phyloP scores from a whole-genome alignment of 2,113 vertebrate species.

The Microtus oregoni region DNA sequence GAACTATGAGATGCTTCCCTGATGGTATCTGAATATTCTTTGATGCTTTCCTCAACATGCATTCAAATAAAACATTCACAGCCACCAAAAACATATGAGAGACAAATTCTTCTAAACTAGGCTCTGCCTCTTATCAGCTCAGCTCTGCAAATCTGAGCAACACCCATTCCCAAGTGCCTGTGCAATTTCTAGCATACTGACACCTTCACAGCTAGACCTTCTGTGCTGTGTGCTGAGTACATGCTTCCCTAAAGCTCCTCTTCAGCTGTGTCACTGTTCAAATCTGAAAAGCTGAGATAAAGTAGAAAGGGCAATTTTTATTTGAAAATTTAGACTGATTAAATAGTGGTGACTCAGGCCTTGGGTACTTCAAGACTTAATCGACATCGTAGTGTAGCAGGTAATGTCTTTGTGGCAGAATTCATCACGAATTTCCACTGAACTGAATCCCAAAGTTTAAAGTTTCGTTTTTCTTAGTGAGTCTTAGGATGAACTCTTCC shows the following conservation, averaged over 20 bases:
- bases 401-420: conserved; percentile 78
- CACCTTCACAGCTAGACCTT: conserved; percentile 55
- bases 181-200: conserved; percentile 60
- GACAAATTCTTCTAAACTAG: conserved; percentile 4
- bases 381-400: conserved; percentile 78
- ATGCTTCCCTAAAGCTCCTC: conserved; percentile 58
- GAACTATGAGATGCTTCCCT: conserved; percentile 18
- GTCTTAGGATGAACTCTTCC: conserved; percentile 64
- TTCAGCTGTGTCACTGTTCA: conserved; percentile 61
- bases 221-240: conserved; percentile 72
- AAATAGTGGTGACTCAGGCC: conserved; percentile 73
- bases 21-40: neutral
- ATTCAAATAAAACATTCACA: conserved; percentile 26
- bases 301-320: conserved; percentile 66
- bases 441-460: conserved; percentile 72
- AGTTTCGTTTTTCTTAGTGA: conserved; percentile 75
- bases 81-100: conserved; percentile 23
- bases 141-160: neutral
- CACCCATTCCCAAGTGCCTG: neutral
- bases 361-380: conserved; percentile 78
- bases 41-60: neutral
- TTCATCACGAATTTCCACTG: conserved; percentile 73
- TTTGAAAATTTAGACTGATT: conserved; percentile 75
- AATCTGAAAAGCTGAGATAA: neutral
- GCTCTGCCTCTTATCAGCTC: conserved; percentile 22